Base-by-base conservation (phyloP, 2,888 invertebrate genomes). In the Crematogaster levior region DNA sequence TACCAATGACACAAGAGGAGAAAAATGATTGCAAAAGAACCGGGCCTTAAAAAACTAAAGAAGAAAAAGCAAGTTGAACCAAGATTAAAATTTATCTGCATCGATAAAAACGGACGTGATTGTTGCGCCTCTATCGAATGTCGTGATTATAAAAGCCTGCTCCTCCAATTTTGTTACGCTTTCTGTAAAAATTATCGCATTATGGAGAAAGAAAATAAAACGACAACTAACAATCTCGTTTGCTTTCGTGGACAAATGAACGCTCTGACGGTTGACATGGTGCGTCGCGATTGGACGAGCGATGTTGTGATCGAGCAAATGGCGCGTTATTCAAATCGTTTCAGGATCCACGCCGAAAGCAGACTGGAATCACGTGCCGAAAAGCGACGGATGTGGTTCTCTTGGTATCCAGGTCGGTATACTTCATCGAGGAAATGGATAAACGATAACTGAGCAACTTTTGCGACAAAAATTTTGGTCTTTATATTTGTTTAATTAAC, bases 351-450 rank as follows among this genome's bases (percentile, higher is more conserved):
- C 95, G 86, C 96, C 97, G 48, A 96, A 96, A 72, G 96, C 96
- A 34, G 97, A 98, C 92, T 96, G 96, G 93, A 96, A 97, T 91
- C 97, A 98, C 92, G 95, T 95, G 43, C 97, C 98, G 10, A 95
- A 96, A 81, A 96, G 97, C 21, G 97, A 98, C 95, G 98, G 98
- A 24, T 98, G 98, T 95, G 98, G 98, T 7, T 97, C 98, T 0
- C 95, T 97, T 40, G 98, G 98, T 12, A 95, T 98, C 87, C 96
- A 95, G 94, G 96, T 95, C 96, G 90, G 74, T 74, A 10, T 21
- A 12, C 10, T 21, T 12, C 21, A 6, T n/a, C 6, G 15, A 21
- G 10, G 43, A 1, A 43, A 37, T 24, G 21, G 7, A 63, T n/a
- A 37, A 48, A 3, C 5, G 10, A 73, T 58, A n/a, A 30, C 5